phyloP scores from a whole-genome alignment of 2,888 invertebrate genomes.

The Nymphalis c-album region DNA sequence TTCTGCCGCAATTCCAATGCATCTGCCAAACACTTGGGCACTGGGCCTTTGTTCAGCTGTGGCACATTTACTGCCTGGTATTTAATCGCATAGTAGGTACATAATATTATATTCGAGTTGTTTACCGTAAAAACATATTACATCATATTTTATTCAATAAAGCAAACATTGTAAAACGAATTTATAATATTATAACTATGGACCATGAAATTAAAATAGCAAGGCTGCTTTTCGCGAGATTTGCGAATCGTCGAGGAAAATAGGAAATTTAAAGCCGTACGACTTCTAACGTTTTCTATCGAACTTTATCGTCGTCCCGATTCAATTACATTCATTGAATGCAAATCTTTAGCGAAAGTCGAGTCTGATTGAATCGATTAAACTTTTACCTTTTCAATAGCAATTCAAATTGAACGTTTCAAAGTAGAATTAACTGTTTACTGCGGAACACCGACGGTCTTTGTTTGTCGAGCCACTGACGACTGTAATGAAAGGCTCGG shows the following conservation, averaged over 20 bases:
- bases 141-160: no score
- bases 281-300: constrained; percentile 32
- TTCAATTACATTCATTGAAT: constrained; percentile 52
- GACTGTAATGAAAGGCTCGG: constrained; percentile 24
- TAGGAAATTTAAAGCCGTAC: constrained; percentile 20
- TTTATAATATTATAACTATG: no score
- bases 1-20: no score
- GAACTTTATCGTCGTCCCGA: constrained; percentile 38
- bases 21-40: no score
- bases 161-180: no score
- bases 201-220: neutral
- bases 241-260: constrained; percentile 18
- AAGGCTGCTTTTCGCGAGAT: constrained; percentile 15
- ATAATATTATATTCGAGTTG: no score
- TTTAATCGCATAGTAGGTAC: no score
- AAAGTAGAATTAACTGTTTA: constrained; percentile 37
- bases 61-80: no score
- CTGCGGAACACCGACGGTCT: constrained; percentile 41
- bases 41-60: no score
- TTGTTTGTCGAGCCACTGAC: constrained; percentile 44
- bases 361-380: constrained; percentile 39
- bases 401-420: constrained; percentile 27
- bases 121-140: no score
- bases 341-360: constrained; percentile 49
- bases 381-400: constrained; percentile 38